Evolutionary conservation across 2,113 vertebrate species (phyloP), one percentile per base, ranked within the genome.

Genomic region (Campylomormyrus numenius): DNA sequence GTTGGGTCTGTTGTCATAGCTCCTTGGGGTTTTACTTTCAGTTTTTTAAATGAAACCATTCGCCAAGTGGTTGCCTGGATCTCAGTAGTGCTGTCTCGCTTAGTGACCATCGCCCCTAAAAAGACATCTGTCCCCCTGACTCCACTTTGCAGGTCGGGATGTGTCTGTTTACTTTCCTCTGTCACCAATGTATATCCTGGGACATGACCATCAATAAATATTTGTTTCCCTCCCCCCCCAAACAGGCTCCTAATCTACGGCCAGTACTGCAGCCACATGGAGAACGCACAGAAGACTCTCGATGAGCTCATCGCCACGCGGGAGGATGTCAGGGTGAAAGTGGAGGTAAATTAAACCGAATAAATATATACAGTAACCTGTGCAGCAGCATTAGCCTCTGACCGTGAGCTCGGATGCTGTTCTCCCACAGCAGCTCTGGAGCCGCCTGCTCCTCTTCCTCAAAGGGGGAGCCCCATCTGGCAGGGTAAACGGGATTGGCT

Each of bases 221-320:
- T 90, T 80, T 92, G n/a, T 91, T 0, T 1, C 24, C 66, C 10
- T 5, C 3, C 27, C 31, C 27, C 66, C 89, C 56, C 46, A 0
- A 45, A 45, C 94, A 99, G 98, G 96, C 96, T 99, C 91, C 93
- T 99, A 94, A 98, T 99, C 93, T 99, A 99, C 0, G 98, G 98
- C 15, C 97, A 97, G 89, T 99, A 99, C 95, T 99, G 98, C 96
- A 99, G 98, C 94, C 97, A 95, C 94, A 98, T 99, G 97, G 98
- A 99, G 48, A 97, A 96, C 0, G 98, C 98, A 15, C 98, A 99
- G 96, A 98, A 96, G 93, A 98, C 97, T 0, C 96, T 99, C 93
- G 98, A 97, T 90, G 97, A 98, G 89, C 96, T 99, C 52, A 97
- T 98, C 0, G 96, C 96, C 85, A 96, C 95, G 66, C 93, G 98